Evolutionary conservation across 2,113 vertebrate species (phyloP).

Genomic region (Brachyistius frenatus): DNA sequence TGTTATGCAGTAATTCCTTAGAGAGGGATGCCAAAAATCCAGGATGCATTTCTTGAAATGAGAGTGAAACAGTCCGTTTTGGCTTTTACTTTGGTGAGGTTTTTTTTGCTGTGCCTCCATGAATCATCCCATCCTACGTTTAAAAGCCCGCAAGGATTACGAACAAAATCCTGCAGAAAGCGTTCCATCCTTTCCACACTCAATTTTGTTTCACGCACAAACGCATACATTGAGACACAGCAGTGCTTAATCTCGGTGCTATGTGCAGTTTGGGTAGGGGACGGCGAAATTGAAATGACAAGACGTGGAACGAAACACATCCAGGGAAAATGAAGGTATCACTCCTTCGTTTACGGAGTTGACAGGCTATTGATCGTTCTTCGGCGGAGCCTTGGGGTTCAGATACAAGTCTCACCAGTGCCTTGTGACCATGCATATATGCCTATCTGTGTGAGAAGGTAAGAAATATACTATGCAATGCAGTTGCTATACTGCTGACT

Average conservation of each 20-base stretch:
- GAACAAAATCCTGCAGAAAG: constrained; percentile 35
- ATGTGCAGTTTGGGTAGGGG: neutral
- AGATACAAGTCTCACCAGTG: constrained; percentile 8
- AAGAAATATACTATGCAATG: constrained; percentile 10
- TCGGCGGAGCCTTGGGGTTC: constrained; percentile 37
- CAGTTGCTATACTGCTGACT: constrained; percentile 48
- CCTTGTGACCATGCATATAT: neutral
- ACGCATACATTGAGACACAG: constrained; percentile 42
- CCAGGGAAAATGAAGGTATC: constrained; percentile 55
- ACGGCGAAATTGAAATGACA: constrained; percentile 54
- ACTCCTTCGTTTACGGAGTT: constrained; percentile 35
- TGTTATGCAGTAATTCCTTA: neutral
- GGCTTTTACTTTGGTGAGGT: constrained; percentile 1
- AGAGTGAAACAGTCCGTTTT: constrained; percentile 18
- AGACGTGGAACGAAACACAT: constrained; percentile 32
- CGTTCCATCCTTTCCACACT: constrained; percentile 14
- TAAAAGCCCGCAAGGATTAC: constrained; percentile 42
- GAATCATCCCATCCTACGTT: constrained; percentile 29
- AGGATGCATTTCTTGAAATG: neutral
- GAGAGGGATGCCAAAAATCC: neutral
- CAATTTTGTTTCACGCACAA: constrained; percentile 30
- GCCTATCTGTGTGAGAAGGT: neutral
- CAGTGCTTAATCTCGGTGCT: constrained; percentile 40
- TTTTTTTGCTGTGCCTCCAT: neutral
- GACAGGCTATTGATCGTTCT: constrained; percentile 49